Evolutionary conservation across 2,797 vertebrate species (phyloP), one percentile per base, ranked within the genome.

Genomic region (Halcyon leucocephala): DNA sequence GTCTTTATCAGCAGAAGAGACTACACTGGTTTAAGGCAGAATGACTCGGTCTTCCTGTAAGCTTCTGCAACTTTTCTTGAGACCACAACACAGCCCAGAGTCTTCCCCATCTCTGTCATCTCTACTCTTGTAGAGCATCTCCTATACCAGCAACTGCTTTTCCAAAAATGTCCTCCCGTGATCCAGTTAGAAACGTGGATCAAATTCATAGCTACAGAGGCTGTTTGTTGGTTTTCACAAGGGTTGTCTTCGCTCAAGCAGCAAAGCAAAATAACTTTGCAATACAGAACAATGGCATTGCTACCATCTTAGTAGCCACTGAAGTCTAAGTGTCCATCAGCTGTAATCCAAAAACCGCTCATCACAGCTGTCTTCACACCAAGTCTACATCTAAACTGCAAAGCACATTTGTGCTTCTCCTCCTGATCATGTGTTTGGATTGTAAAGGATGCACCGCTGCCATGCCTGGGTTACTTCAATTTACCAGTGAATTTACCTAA

Each of bases 401-500:
- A 66, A 94, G 22, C 33, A 18, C 7, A 39, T 9, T 62, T 24
- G 25, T 76, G 58, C 54, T 62, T 90, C 72, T 61, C 55, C 72
- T 61, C 55, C 60, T 26, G 62, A 69, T 61, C 86, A 54, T 9
- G 13, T 66, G 7, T 76, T 76, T 90, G 81, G 66, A 93, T 72
- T 84, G 62, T 55, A 93, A 66, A 77, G 66, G 70, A 65, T 28
- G 37, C 18, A 15, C 46, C 37, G 21, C 58, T 82, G 78, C 81
- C 71, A 44, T 69, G 62, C 86, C 55, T 65, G 70, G 33, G 78
- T 79, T 84, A 79, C 48, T 72, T 72, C n/a, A n/a, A 62, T 65
- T 89, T 84, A 58, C 54, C 78, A 48, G 22, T 31, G 58, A 61
- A 29, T 65, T 73, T 82, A 61, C 46, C 33, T 49, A 71, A 22